Evolutionary conservation across 2,797 vertebrate genomes (phyloP), one percentile per base, ranked within the genome.

Genomic region (Eulemur albifrons): DNA sequence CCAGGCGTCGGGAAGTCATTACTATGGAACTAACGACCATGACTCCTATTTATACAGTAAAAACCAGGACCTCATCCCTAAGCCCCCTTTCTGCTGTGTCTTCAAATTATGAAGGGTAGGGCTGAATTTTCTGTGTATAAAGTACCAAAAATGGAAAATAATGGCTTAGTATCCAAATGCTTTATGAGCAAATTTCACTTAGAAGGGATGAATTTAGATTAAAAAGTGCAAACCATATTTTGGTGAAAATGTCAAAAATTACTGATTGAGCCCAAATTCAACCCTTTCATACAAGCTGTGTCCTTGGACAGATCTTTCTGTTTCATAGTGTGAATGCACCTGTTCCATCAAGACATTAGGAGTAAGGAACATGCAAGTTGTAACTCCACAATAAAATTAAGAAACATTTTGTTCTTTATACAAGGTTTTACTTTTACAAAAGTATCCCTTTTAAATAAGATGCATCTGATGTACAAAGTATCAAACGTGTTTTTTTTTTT

Each of bases 381-480:
- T 98, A 99, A 98, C 98, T 98, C 98, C 98, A 99, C 98, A 98
- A 98, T 98, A 98, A 99, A 99, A 98, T 99, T 99, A 98, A 99
- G 98, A 99, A 99, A 99, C 98, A 45, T 98, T 98, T 99, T 99
- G 98, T 98, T 99, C 98, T 99, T 99, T 99, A 98, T 99, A 99
- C 99, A 99, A 99, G 99, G 98, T 99, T 99, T 99, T 98, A 99
- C 99, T 99, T 99, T 99, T 99, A 99, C 98, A 99, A 99, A 99
- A 99, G 98, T 99, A 99, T 99, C 98, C 98, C 98, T 99, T 79
- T 99, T 98, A 99, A 99, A 99, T 98, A 99, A 99, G 98, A 99
- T 99, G 99, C 98, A 99, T 99, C 98, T 98, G 99, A 99, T 99
- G 98, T 99, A 99, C 98, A 99, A 99, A 99, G 98, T 99, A 99